These are phyloP conservation scores for Pteromalus puparum DNA, from an alignment of 1,140 invertebrate genomes.

Conservation along the genomic window DNA sequence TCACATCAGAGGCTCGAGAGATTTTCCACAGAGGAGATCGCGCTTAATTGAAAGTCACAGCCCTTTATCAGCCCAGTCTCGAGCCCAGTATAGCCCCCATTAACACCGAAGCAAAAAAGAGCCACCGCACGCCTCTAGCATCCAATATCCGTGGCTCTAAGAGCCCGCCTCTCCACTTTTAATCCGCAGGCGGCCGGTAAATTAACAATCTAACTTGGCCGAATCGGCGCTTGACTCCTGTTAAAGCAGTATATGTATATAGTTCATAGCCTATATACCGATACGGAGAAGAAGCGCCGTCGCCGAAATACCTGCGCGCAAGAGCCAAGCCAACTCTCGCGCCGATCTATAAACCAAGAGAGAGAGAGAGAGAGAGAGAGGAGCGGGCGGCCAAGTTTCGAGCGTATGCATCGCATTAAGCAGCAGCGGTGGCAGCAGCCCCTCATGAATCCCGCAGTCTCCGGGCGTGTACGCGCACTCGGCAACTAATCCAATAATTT, in stretches of 20 bases:
- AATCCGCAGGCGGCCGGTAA: constrained; percentile 27
- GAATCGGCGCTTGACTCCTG: too few relatives aligned
- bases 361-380: not conserved
- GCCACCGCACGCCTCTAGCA: not conserved
- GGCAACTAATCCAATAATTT: constrained; percentile 52
- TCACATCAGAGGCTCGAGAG: not conserved
- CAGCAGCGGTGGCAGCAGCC: constrained; percentile 7
- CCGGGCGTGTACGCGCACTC: constrained; percentile 17
- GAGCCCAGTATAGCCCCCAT: not conserved
- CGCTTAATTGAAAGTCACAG: constrained; percentile 47
- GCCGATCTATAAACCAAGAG: constrained; percentile 10
- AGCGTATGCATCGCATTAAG: constrained; percentile 47
- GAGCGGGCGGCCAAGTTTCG: constrained; percentile 29
- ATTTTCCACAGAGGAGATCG: constrained; percentile 41
- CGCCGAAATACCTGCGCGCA: not conserved
- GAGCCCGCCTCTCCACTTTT: constrained; percentile 2
- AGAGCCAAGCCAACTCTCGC: not conserved
- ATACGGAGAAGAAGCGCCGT: not conserved
- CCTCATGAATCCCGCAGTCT: constrained; percentile 33
- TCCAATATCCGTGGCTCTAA: constrained; percentile 19
- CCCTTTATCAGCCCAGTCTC: not conserved
- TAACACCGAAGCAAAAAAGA: not conserved
- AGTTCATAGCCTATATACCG: too few relatives aligned
- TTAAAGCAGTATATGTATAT: too few relatives aligned
- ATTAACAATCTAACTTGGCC: constrained; percentile 50